Conservation (phyloP, 2,113 vertebrate species). For the Noctilio leporinus region DNA sequence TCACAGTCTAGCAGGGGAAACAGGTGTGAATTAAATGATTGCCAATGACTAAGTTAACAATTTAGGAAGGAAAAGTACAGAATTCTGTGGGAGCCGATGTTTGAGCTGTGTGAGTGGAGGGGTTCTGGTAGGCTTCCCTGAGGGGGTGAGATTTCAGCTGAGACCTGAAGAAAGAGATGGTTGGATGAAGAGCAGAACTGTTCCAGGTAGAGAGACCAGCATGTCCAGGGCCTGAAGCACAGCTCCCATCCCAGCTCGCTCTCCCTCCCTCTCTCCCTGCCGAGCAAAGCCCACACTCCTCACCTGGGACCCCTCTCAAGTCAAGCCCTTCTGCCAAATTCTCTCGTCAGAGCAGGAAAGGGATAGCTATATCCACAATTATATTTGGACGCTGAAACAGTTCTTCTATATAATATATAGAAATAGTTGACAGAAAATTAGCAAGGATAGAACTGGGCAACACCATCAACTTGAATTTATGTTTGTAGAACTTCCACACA, state of each 20-base stretch:
- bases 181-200: background rate
- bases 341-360: background rate
- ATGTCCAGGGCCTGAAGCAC: fast-evolving
- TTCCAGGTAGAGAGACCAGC: background rate
- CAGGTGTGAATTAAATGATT: background rate
- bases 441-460: background rate
- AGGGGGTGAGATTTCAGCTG: background rate
- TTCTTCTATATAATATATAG: background rate
- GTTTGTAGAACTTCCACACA: background rate
- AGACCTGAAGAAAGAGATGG: background rate
- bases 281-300: background rate
- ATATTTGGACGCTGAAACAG: background rate
- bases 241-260: background rate
- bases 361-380: background rate
- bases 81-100: background rate
- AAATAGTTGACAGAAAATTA: background rate
- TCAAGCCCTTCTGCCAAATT: background rate
- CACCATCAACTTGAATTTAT: background rate
- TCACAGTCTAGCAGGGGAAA: background rate
- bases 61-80: background rate
- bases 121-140: background rate
- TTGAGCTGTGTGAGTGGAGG: background rate
- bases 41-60: background rate
- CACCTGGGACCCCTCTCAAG: background rate
- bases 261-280: background rate